Evolutionary conservation across 2,113 vertebrate genomes (phyloP).

Genomic region (Chinchilla lanigera): DNA sequence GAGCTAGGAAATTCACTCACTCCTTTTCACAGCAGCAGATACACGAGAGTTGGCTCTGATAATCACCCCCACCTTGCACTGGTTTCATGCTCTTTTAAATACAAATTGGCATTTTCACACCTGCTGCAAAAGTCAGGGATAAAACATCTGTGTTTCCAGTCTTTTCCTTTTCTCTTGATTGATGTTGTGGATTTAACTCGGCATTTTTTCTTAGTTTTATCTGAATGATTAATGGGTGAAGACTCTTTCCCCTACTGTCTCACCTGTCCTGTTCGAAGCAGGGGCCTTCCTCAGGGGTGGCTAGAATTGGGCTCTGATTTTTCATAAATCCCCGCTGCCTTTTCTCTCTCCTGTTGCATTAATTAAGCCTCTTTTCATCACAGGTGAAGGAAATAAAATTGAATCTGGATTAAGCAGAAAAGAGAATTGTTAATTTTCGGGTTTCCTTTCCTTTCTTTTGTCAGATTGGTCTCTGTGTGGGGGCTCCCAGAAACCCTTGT

Average conservation of each 20-base stretch:
- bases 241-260: background rate
- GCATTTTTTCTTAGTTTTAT: slow-evolving; percentile 20
- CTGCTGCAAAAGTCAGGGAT: slow-evolving; percentile 35
- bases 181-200: background rate
- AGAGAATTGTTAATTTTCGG: background rate
- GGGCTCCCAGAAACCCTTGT: background rate
- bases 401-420: background rate
- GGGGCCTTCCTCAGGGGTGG: background rate
- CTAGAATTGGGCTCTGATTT: background rate
- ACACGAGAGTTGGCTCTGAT: background rate
- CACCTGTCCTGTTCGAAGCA: background rate
- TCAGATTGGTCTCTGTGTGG: background rate
- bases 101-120: slow-evolving; percentile 47
- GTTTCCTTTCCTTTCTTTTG: background rate
- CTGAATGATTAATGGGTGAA: background rate
- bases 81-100: slow-evolving; percentile 60
- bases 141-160: background rate
- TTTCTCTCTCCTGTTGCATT: background rate
- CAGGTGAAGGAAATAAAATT: background rate
- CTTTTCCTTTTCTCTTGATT: slow-evolving; percentile 25
- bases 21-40: background rate
- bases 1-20: background rate
- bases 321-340: background rate
- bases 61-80: background rate
- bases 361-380: background rate